A percentile compares a stretch with the other conserved stretches of the same genome.
Evolutionary conservation across 2,113 vertebrate genomes (phyloP).

Genomic region (Notothenia coriiceps): DNA sequence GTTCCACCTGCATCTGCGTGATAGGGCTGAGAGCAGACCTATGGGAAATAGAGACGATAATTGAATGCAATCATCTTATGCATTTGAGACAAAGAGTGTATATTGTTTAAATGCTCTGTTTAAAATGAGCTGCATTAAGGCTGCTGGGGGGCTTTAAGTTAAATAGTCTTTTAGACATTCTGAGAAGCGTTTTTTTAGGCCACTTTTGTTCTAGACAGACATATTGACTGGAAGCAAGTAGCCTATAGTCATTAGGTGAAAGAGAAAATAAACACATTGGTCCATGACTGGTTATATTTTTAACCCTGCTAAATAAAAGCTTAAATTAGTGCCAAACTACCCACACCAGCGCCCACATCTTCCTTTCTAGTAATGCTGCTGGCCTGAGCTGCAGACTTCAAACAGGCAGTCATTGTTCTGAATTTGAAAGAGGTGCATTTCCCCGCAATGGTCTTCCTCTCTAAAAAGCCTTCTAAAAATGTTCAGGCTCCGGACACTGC

Average conservation of each 20-base stretch:
- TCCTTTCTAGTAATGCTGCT: conserved; percentile 18
- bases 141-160: neutral
- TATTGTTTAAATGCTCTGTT: conserved; percentile 5
- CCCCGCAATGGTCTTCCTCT: conserved; percentile 9
- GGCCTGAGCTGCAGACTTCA: conserved; percentile 20
- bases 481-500: neutral
- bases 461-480: conserved; percentile 1
- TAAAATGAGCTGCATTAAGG: neutral
- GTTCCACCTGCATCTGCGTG: neutral
- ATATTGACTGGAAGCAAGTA: neutral
- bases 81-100: conserved; percentile 2
- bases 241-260: conserved; percentile 3
- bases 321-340: conserved; percentile 24
- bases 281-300: neutral
- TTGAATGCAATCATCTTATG: conserved; percentile 5
- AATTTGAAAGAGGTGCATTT: conserved; percentile 34
- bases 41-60: conserved; percentile 25
- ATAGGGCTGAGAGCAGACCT: conserved; percentile 70
- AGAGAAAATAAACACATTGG: neutral
- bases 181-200: neutral
- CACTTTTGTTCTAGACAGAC: neutral
- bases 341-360: conserved; percentile 38
- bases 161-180: conserved; percentile 1
- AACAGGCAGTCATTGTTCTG: conserved; percentile 56
- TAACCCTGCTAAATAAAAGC: conserved; percentile 10